Base-by-base conservation (phyloP, 1,140 invertebrate species). In the Pachypeltis micranthus region DNA sequence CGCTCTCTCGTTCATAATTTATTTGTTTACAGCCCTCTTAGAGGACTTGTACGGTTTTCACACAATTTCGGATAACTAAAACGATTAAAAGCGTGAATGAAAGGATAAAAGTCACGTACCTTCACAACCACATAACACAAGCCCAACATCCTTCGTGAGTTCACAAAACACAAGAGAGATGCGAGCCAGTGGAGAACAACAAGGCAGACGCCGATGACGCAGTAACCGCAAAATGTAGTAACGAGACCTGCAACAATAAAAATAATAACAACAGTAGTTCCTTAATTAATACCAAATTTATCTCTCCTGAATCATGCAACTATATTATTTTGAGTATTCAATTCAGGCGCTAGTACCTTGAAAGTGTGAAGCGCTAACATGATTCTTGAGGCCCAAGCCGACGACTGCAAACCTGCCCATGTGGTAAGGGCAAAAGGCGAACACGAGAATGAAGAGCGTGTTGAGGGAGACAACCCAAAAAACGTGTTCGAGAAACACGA, bases 381-480 rank as follows among this genome's bases (percentile, higher is more conserved):
- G 79, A 60, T 89, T 84, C 69, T 88, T 82, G 61, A 94, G 74
- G 56, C 88, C 86, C 65, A 94, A 78, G 26, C 84, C 79, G 16
- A 82, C 80, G 47, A 97, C 81, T 19, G 89, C 85, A 65, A 90
- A 83, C 66, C 90, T 85, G 1, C 96, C 96, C 75, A 98, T 91
- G 69, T 96, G 92, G 71, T 96, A 97, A 0, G 96, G 96, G 70
- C 87, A 93, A 71, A 96, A 98, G 34, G 96, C 96, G 81, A 91
- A 85, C 69, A 92, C 82, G 62, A 98, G 83, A 64, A 98, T 96
- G 74, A 98, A 98, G 21, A 98, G 77, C 2, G 94, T 96, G 72
- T 98, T 98, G 2, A 99, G 77, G 0, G 93, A 96, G 4, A 98
- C 91, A 7, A 98, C 94, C 96, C 96, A 99, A 73, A 99, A 98